A percentile compares a stretch with the other conserved stretches of the same genome.
phyloP scores from a whole-genome alignment of 2,797 vertebrate species.

The Sphenopsis melanotis region DNA sequence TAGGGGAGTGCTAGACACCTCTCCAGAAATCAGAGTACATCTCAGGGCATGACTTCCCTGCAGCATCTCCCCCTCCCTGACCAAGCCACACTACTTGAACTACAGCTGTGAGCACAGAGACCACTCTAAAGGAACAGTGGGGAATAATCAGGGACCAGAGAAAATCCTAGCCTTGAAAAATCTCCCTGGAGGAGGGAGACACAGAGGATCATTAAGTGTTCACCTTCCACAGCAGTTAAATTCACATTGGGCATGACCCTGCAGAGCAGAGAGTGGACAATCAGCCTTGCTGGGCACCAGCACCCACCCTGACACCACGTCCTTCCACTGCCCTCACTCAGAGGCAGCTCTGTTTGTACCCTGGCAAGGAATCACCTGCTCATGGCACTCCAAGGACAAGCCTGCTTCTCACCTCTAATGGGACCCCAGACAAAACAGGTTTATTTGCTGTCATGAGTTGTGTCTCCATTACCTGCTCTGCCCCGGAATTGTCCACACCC shows the following conservation, averaged over 20 bases:
- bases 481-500: neutral
- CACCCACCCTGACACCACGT: neutral
- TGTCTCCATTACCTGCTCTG: neutral
- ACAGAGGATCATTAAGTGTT: neutral
- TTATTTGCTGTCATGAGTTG: neutral
- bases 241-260: neutral
- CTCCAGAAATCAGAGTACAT: neutral
- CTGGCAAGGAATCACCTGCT: neutral
- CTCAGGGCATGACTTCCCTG: neutral
- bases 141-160: neutral
- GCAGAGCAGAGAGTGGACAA: neutral
- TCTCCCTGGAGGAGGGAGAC: neutral
- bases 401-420: neutral
- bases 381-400: neutral
- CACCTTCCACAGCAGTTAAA: neutral
- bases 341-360: neutral
- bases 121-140: accelerated
- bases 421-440: neutral
- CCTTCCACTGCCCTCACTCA: neutral
- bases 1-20: neutral
- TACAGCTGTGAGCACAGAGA: neutral
- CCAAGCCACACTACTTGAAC: neutral
- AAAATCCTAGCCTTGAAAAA: neutral
- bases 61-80: neutral
- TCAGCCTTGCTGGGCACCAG: neutral